A percentile compares a stretch with the other conserved stretches of the same genome.
Evolutionary conservation across 2,797 vertebrate genomes (phyloP).

Genomic region (Pteronotus mesoamericanus): DNA sequence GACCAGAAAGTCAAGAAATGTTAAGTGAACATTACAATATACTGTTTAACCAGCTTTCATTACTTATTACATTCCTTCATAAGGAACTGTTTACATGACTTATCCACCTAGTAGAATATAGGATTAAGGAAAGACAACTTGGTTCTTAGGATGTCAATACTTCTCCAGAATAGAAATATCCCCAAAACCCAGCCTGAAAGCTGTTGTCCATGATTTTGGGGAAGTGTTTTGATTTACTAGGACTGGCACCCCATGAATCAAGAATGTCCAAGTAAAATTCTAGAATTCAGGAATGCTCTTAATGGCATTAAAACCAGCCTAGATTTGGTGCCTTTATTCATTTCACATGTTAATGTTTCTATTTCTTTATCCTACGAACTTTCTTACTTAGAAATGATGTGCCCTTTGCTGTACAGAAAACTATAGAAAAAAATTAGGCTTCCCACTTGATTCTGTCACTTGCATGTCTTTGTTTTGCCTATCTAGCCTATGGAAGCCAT

Average conservation of each 20-base stretch:
- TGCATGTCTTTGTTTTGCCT: not conserved
- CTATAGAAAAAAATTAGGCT: not conserved
- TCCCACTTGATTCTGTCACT: not conserved
- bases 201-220: not conserved
- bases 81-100: not conserved
- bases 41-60: not conserved
- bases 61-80: not conserved
- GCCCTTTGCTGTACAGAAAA: not conserved
- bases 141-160: not conserved
- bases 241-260: not conserved
- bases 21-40: slow-evolving; percentile 12
- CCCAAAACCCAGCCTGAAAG: not conserved
- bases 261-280: not conserved
- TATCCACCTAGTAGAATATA: not conserved
- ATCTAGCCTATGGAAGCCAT: not conserved
- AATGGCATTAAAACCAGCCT: not conserved
- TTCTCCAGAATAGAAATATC: not conserved
- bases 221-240: not conserved
- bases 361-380: not conserved
- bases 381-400: not conserved
- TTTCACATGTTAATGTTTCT: not conserved
- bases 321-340: not conserved
- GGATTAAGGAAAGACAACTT: not conserved
- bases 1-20: slow-evolving; percentile 25
- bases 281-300: not conserved